Conservation (phyloP, 2,113 vertebrate species). For the Rhinolophus ferrumequinum region DNA sequence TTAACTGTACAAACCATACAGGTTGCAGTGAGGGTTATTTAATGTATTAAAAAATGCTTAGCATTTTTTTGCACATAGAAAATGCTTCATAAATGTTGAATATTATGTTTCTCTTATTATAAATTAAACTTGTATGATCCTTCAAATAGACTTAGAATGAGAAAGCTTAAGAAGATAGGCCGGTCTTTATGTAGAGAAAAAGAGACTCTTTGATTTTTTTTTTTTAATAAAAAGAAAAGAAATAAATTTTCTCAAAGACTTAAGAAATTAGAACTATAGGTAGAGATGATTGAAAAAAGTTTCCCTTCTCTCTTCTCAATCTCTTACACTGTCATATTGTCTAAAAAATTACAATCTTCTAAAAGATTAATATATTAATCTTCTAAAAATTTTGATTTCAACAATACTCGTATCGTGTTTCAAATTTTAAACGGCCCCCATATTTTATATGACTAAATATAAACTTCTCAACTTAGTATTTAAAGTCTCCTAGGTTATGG, state of each 20-base stretch:
- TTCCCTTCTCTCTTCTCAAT: neutral
- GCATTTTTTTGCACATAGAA: neutral
- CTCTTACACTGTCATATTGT: neutral
- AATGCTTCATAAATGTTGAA: neutral
- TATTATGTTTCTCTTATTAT: neutral
- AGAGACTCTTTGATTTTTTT: neutral
- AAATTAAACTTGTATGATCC: neutral
- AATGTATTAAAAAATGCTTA: neutral
- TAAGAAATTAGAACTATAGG: neutral
- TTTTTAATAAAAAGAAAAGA: neutral
- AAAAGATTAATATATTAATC: neutral
- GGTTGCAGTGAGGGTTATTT: neutral
- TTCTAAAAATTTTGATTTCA: conserved; percentile 5
- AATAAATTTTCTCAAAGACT: neutral
- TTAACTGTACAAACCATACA: neutral
- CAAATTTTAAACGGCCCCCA: neutral
- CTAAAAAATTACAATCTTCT: neutral
- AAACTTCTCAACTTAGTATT: neutral
- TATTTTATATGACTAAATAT: neutral
- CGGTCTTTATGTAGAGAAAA: neutral
- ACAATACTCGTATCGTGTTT: neutral
- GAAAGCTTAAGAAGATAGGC: neutral
- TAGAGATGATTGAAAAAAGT: neutral
- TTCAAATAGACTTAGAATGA: conserved; percentile 14
- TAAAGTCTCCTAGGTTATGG: neutral